Evolutionary conservation across 2,797 vertebrate species (phyloP).

Genomic region (Buceros bicornis): DNA sequence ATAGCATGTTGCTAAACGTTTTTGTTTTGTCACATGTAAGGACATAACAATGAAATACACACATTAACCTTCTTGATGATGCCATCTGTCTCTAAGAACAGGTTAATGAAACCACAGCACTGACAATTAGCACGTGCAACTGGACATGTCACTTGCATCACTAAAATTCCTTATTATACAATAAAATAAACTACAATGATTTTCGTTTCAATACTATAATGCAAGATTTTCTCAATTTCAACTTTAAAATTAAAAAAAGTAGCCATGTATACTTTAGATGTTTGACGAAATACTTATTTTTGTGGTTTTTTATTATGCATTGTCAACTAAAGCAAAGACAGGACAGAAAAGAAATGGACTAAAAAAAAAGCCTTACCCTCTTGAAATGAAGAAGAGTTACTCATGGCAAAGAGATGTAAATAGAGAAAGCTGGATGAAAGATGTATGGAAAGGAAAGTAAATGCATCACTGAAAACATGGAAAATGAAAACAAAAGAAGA

Average conservation of each 20-base stretch:
- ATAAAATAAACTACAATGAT: background rate
- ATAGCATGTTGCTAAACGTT: background rate
- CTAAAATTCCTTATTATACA: background rate
- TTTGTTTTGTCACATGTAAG: background rate
- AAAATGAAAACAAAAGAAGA: constrained; percentile 64
- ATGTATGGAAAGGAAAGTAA: constrained; percentile 77
- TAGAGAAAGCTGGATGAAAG: constrained; percentile 79
- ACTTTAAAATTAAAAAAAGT: background rate
- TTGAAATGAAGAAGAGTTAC: constrained; percentile 75
- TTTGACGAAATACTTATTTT: background rate
- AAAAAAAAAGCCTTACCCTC: constrained; percentile 70
- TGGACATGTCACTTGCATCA: background rate
- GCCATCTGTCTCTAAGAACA: background rate
- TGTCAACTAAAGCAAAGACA: constrained; percentile 21
- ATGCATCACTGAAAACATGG: constrained; percentile 75
- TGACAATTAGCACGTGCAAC: background rate
- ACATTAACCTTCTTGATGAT: background rate
- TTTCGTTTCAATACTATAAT: background rate
- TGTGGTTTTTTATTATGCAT: background rate
- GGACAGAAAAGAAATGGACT: constrained; percentile 54
- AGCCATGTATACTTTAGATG: background rate
- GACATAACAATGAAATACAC: background rate
- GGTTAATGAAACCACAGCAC: background rate
- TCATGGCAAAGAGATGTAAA: constrained; percentile 77
- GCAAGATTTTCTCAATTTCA: background rate